phyloP scores from a whole-genome alignment of 2,888 invertebrate genomes.

The Polymixis flavicincta region DNA sequence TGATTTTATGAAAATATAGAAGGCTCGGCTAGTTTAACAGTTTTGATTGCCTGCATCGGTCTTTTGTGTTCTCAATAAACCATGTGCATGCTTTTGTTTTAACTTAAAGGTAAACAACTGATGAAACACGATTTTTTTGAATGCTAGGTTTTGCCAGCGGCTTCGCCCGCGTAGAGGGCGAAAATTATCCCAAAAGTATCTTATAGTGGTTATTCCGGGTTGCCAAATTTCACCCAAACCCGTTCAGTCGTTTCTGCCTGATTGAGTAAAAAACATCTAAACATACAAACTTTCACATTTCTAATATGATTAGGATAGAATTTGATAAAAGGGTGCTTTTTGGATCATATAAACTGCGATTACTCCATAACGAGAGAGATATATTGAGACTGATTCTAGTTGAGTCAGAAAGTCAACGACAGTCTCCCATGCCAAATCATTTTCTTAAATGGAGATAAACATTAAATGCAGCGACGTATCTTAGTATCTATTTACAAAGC shows the following conservation, averaged over 20 bases:
- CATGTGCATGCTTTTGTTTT: not conserved
- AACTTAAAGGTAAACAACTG: not conserved
- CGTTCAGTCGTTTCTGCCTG: too few species aligned
- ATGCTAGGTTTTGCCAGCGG: too few species aligned
- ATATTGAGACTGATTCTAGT: not conserved
- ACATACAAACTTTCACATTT: too few species aligned
- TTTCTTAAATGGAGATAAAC: constrained; percentile 34
- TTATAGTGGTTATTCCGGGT: too few species aligned
- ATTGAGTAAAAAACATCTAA: too few species aligned
- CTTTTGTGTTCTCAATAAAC: not conserved
- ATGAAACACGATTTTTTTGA: not conserved
- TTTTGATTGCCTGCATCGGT: not conserved
- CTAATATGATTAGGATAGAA: too few species aligned
- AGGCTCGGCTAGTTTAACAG: not conserved
- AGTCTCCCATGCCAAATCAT: constrained; percentile 15
- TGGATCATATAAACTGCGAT: not conserved
- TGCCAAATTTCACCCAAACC: too few species aligned
- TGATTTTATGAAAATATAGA: not conserved
- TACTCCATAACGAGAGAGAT: not conserved
- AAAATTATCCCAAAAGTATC: too few species aligned
- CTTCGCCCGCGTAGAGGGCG: too few species aligned
- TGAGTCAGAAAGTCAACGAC: constrained; percentile 4
- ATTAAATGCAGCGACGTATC: constrained; percentile 29
- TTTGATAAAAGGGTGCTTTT: not conserved
- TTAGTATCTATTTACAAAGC: constrained; percentile 29